A percentile compares a stretch with the other conserved stretches of the same genome.
phyloP scores from a whole-genome alignment of 2,888 invertebrate genomes.

The Calephelis perditalis region DNA sequence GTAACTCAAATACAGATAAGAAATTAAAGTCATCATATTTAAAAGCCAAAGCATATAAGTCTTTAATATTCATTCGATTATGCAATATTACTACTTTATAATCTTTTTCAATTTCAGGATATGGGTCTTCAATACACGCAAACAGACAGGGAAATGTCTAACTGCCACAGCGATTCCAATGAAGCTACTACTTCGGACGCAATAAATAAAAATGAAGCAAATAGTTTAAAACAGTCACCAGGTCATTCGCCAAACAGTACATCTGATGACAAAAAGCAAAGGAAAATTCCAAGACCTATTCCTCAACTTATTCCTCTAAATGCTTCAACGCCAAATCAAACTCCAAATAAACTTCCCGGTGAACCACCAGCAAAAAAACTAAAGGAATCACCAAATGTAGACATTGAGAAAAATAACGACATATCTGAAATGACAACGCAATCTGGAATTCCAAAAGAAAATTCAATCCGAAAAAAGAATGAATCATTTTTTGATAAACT shows the following conservation, averaged over 20 bases:
- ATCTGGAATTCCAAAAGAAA: constrained; percentile 52
- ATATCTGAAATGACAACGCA: constrained; percentile 49
- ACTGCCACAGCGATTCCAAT: constrained; percentile 66
- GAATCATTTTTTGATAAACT: constrained; percentile 90
- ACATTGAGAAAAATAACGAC: constrained; percentile 38
- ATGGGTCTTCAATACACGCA: constrained; percentile 53
- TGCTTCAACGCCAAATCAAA: constrained; percentile 57
- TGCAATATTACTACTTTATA: background rate
- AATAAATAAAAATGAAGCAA: constrained; percentile 42
- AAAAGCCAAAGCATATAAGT: too few species aligned
- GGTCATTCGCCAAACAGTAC: constrained; percentile 19
- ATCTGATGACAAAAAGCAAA: constrained; percentile 53
- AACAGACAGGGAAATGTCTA: constrained; percentile 55
- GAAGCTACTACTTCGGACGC: constrained; percentile 48
- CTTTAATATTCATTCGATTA: too few species aligned
- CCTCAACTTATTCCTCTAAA: constrained; percentile 87
- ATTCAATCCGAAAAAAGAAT: constrained; percentile 76
- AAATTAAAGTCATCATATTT: too few species aligned
- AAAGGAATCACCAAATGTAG: constrained; percentile 42
- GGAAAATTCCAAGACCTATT: constrained; percentile 79
- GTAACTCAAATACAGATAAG: too few species aligned
- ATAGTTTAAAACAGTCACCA: constrained; percentile 32
- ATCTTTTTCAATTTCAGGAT: constrained; percentile 54
- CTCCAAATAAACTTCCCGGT: constrained; percentile 45
- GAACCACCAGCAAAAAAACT: constrained; percentile 66